These are phyloP conservation scores for Phalanger gymnotis DNA, from an alignment of 2,797 vertebrate species.

Conservation along the genomic window DNA sequence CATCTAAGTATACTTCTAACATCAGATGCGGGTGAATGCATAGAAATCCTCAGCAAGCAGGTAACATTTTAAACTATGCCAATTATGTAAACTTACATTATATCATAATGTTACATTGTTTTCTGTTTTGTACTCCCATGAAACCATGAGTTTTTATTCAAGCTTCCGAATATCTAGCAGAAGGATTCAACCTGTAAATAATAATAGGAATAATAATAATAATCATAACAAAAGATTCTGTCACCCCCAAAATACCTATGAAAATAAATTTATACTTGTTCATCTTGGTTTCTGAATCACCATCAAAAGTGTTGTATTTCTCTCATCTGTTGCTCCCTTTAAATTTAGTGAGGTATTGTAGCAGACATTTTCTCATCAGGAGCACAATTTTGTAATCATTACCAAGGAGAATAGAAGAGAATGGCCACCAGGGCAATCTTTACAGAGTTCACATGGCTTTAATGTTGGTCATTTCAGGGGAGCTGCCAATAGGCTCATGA, in stretches of 20 bases:
- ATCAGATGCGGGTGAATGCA: neutral
- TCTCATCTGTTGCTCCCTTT: conserved; percentile 56
- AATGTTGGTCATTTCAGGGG: conserved; percentile 64
- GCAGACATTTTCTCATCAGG: conserved; percentile 59
- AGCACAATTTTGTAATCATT: conserved; percentile 62
- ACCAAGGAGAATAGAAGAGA: conserved; percentile 45
- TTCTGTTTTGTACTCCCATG: neutral
- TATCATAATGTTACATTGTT: conserved; percentile 16
- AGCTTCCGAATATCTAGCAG: conserved; percentile 15
- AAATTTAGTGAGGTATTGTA: conserved; percentile 70
- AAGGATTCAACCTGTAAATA: neutral
- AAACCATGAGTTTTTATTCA: conserved; percentile 5
- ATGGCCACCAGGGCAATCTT: conserved; percentile 52
- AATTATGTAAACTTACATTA: neutral
- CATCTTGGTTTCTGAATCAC: conserved; percentile 57
- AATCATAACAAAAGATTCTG: neutral
- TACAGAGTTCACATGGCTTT: conserved; percentile 62
- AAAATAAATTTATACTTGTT: conserved; percentile 50
- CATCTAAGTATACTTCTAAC: neutral
- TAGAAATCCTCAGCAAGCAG: conserved; percentile 3
- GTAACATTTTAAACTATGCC: neutral
- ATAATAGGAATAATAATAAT: neutral
- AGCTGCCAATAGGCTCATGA: conserved; percentile 61
- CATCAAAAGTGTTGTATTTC: conserved; percentile 17
- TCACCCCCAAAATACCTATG: conserved; percentile 34